Conservation (phyloP, 2,888 invertebrate genomes). For the Micropterix aruncella region DNA sequence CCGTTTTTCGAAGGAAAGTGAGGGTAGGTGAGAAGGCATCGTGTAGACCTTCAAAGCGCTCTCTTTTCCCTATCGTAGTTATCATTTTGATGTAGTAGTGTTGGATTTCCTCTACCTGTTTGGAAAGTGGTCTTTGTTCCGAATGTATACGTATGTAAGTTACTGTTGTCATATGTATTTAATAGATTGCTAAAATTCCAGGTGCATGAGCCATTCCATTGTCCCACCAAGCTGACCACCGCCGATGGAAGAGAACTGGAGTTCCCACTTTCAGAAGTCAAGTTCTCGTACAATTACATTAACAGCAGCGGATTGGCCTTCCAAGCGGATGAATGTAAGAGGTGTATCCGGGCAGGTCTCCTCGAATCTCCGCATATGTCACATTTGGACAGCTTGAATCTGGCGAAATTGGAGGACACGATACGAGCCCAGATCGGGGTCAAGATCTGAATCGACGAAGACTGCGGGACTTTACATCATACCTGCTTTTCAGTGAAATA, state of each 20-base stretch:
- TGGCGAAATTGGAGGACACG: slow-evolving; percentile 57
- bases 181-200: slow-evolving; percentile 16
- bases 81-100: too few species aligned
- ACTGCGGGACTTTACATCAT: too few species aligned
- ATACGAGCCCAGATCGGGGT: slow-evolving; percentile 56
- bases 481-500: too few species aligned
- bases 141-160: too few species aligned
- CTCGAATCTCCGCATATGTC: slow-evolving; percentile 51
- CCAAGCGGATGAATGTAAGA: slow-evolving; percentile 58
- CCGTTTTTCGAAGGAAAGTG: too few species aligned
- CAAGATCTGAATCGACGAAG: slow-evolving; percentile 36
- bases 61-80: too few species aligned
- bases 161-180: too few species aligned
- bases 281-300: slow-evolving; percentile 37
- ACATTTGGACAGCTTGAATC: slow-evolving; percentile 48
- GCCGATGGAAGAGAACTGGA: slow-evolving; percentile 38
- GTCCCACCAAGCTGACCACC: slow-evolving; percentile 42
- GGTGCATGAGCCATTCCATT: slow-evolving; percentile 47
- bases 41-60: too few species aligned
- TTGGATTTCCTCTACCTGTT: too few species aligned
- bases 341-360: slow-evolving; percentile 47
- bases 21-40: too few species aligned
- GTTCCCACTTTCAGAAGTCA: slow-evolving; percentile 43
- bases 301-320: slow-evolving; percentile 62
- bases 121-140: too few species aligned